phyloP scores from a whole-genome alignment of 2,113 vertebrate species.

The Tragelaphus imberbis region DNA sequence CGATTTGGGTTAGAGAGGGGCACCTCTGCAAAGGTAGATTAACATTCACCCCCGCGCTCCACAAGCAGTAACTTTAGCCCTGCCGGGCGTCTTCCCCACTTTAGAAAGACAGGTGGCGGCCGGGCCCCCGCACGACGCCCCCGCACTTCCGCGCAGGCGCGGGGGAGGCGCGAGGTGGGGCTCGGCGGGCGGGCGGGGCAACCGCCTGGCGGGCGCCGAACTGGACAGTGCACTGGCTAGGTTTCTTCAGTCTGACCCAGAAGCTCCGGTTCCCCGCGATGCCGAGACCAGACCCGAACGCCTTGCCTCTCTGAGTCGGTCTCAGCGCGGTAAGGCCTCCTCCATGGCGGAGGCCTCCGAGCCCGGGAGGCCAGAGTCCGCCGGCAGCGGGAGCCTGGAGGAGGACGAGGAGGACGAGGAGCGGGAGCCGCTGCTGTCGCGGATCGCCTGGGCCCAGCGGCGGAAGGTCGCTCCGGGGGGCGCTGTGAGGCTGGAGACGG shows the following conservation, averaged over 20 bases:
- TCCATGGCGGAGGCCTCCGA: constrained; percentile 55
- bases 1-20: neutral
- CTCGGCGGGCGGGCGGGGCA: neutral
- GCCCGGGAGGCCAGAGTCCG: neutral
- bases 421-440: constrained; percentile 58
- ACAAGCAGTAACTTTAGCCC: accelerated
- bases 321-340: too few relatives aligned
- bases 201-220: neutral
- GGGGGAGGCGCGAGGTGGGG: neutral
- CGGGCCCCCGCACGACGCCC: neutral
- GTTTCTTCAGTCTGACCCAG: neutral
- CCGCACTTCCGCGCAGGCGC: neutral
- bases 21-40: accelerated
- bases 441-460: neutral
- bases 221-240: neutral
- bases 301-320: neutral
- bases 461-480: constrained; percentile 63
- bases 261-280: neutral
- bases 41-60: accelerated
- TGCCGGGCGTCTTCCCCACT: accelerated
- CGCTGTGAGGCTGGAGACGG: constrained; percentile 70
- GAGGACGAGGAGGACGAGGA: constrained; percentile 65
- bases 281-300: neutral
- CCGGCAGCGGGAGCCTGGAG: neutral
- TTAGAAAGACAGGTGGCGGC: accelerated